A percentile compares a stretch with the other conserved stretches of the same genome.
phyloP scores from a whole-genome alignment of 30 jellyfish, hydroid and myxozoan species.

The Hydractinia symbiolongicarpus region DNA sequence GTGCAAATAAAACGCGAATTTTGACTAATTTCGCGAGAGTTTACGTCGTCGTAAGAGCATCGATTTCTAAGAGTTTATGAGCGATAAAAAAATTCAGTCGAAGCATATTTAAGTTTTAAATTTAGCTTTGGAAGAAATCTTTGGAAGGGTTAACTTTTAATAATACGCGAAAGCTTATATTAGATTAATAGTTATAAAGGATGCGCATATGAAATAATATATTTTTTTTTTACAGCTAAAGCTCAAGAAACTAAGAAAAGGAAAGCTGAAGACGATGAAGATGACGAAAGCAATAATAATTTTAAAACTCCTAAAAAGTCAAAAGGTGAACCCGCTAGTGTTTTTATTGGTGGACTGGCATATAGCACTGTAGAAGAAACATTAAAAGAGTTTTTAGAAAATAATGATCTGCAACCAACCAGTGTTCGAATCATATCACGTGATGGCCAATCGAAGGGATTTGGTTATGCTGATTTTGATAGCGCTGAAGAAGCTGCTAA shows the following conservation, averaged over 20 bases:
- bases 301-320: constrained; percentile 21
- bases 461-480: constrained; percentile 92
- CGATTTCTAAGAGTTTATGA: too few species aligned
- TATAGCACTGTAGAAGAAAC: constrained; percentile 59
- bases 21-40: too few species aligned
- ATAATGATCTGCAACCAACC: constrained; percentile 58
- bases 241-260: constrained; percentile 11
- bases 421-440: constrained; percentile 57
- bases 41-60: too few species aligned
- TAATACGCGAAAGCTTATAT: too few species aligned
- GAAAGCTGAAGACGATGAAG: constrained; percentile 30
- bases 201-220: neutral
- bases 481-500: constrained; percentile 64
- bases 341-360: constrained; percentile 73
- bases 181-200: too few species aligned
- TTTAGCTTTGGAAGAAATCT: neutral
- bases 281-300: constrained; percentile 2
- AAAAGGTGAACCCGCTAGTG: constrained; percentile 28
- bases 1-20: too few species aligned
- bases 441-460: constrained; percentile 87
- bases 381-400: constrained; percentile 49
- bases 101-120: neutral
- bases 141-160: too few species aligned
- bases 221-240: neutral
- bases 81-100: too few species aligned